These are phyloP conservation scores for Arbacia lixula DNA, from an alignment of 53 echinoderm and acorn worm genomes.

Conservation along the genomic window DNA sequence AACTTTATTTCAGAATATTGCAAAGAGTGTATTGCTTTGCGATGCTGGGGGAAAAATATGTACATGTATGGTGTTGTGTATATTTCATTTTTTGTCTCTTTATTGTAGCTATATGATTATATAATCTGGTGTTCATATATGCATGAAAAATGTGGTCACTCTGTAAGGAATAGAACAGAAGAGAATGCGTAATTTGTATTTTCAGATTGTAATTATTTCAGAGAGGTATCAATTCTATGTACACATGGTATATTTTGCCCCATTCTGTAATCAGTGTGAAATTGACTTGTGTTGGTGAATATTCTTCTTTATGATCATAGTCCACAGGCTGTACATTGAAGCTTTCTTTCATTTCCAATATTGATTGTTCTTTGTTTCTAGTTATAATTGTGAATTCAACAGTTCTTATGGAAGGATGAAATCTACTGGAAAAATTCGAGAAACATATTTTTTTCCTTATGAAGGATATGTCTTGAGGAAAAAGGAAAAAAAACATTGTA, in stretches of 20 bases:
- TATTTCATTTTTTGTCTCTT: slow-evolving; percentile 46
- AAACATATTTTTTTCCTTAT: too few relatives aligned
- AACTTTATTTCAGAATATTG: too few relatives aligned
- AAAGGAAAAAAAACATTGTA: slow-evolving; percentile 14
- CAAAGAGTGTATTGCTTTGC: too few relatives aligned
- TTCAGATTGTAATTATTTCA: slow-evolving; percentile 41
- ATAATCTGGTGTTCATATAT: slow-evolving; percentile 45
- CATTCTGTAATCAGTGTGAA: too few relatives aligned
- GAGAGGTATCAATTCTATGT: slow-evolving; percentile 10
- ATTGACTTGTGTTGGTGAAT: too few relatives aligned
- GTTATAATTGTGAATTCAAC: slow-evolving; percentile 37
- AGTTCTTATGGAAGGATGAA: neutral
- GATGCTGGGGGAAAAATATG: neutral
- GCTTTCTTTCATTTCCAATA: slow-evolving; percentile 24
- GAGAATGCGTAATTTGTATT: slow-evolving; percentile 21
- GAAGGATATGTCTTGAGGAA: slow-evolving; percentile 6
- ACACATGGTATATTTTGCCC: too few relatives aligned
- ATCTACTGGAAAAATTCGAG: slow-evolving; percentile 26
- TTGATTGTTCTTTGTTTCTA: slow-evolving; percentile 37
- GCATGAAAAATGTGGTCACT: slow-evolving; percentile 23
- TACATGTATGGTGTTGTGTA: slow-evolving; percentile 46
- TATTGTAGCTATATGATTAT: slow-evolving; percentile 25
- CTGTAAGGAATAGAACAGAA: slow-evolving; percentile 2
- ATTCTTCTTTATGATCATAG: slow-evolving; percentile 6
- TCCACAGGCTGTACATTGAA: slow-evolving; percentile 28